Conservation (phyloP, 2,888 invertebrate genomes). For the Aphodius sticticus region DNA sequence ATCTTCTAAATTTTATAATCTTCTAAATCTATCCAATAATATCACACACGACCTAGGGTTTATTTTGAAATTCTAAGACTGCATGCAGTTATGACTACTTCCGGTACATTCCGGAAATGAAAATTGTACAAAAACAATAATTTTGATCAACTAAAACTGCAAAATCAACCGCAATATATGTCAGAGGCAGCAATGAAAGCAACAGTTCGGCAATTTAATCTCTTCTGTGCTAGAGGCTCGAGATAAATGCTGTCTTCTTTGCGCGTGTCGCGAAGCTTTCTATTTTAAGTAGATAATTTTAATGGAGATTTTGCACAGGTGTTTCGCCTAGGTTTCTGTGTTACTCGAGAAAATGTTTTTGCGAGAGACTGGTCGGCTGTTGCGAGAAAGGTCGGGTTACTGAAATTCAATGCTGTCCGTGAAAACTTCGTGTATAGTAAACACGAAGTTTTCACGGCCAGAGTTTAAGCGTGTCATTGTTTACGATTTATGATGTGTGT, state of each 20-base stretch:
- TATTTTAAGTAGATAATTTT: not conserved
- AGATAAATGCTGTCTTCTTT: not conserved
- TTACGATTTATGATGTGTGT: not conserved
- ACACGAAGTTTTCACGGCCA: not conserved
- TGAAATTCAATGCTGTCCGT: not conserved
- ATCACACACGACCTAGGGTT: too few relatives aligned
- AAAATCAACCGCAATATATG: not conserved
- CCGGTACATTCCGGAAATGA: too few relatives aligned
- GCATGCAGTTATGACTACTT: too few relatives aligned
- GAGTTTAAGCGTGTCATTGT: not conserved
- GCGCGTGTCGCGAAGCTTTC: not conserved
- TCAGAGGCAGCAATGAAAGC: not conserved
- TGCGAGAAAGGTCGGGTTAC: not conserved
- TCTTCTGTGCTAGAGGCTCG: not conserved
- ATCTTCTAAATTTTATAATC: too few relatives aligned
- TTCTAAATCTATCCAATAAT: too few relatives aligned
- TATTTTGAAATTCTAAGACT: too few relatives aligned
- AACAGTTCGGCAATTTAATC: not conserved
- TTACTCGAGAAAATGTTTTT: not conserved
- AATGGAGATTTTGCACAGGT: slow-evolving; percentile 4
- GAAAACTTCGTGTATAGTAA: not conserved
- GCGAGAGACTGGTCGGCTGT: not conserved
- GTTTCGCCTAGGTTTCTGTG: not conserved
- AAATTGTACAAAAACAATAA: too few relatives aligned
- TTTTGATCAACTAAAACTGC: too few relatives aligned